Percentiles rank a stretch among this genome's conserved stretches.
These are phyloP conservation scores for Halictus ligatus DNA, from an alignment of 2,888 invertebrate species.

Conservation along the genomic window DNA sequence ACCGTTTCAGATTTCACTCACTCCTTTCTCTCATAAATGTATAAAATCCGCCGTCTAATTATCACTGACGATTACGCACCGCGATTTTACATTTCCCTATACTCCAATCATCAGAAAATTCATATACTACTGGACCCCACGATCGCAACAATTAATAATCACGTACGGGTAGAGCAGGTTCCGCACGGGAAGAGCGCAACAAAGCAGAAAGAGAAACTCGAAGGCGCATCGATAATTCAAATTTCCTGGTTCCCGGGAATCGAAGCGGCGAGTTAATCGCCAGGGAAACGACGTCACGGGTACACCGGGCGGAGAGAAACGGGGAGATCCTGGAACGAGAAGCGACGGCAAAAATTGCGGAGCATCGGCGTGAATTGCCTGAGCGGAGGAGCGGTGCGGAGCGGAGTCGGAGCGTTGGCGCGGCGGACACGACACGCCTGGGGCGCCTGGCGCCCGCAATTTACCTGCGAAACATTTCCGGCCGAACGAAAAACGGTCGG, in stretches of 20 bases:
- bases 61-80: not conserved
- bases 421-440: slow-evolving; percentile 44
- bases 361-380: slow-evolving; percentile 60
- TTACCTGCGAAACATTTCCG: slow-evolving; percentile 72
- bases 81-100: not conserved
- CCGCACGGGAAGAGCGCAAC: not conserved
- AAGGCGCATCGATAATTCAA: slow-evolving; percentile 6
- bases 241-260: slow-evolving; percentile 1
- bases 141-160: not conserved
- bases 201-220: not conserved
- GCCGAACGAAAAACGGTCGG: slow-evolving; percentile 62
- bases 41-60: too few relatives aligned
- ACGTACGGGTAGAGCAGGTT: not conserved
- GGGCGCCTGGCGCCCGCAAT: slow-evolving; percentile 71
- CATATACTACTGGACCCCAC: too few relatives aligned
- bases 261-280: slow-evolving; percentile 2
- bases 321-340: slow-evolving; percentile 28
- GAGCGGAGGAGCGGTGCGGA: slow-evolving; percentile 43
- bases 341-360: slow-evolving; percentile 55
- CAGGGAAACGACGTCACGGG: not conserved
- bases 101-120: too few relatives aligned
- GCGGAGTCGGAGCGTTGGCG: not conserved
- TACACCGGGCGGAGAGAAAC: not conserved
- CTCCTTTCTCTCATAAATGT: not conserved
- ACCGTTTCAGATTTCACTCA: not conserved